phyloP scores from a whole-genome alignment of 2,888 invertebrate species.

The Drosophila paramelanica region DNA sequence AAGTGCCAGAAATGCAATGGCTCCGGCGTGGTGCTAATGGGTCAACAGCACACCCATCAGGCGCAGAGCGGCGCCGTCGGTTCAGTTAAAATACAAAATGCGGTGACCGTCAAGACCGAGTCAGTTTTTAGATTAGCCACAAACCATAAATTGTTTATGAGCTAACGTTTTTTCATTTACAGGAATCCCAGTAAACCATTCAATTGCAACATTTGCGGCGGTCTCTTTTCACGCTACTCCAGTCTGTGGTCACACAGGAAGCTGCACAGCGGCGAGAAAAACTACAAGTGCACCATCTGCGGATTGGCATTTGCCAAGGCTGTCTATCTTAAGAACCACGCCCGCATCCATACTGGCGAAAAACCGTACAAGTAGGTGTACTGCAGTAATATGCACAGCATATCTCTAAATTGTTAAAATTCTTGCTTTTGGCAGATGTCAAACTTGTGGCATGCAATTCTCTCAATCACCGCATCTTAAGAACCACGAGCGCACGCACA shows the following conservation, averaged over 20 bases:
- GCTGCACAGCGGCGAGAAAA: slow-evolving; percentile 92
- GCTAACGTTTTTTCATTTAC: slow-evolving; percentile 40
- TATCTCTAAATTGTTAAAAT: slow-evolving; percentile 9
- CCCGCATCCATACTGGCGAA: slow-evolving; percentile 93
- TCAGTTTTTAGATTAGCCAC: slow-evolving; percentile 56
- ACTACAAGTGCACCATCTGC: slow-evolving; percentile 95
- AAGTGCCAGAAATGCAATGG: slow-evolving; percentile 96
- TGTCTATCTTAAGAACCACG: slow-evolving; percentile 95
- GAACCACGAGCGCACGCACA: slow-evolving; percentile 95
- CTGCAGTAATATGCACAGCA: neutral
- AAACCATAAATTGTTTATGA: neutral
- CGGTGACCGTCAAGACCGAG: slow-evolving; percentile 82
- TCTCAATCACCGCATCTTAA: slow-evolving; percentile 95
- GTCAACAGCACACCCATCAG: slow-evolving; percentile 62
- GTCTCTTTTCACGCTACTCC: slow-evolving; percentile 92
- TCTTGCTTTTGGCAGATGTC: slow-evolving; percentile 87
- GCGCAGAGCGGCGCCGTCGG: slow-evolving; percentile 57
- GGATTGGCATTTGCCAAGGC: slow-evolving; percentile 95
- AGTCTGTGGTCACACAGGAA: slow-evolving; percentile 96
- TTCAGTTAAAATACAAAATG: slow-evolving; percentile 65
- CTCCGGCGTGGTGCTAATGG: slow-evolving; percentile 90
- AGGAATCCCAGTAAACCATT: slow-evolving; percentile 91
- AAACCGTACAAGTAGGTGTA: slow-evolving; percentile 91
- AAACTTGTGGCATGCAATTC: slow-evolving; percentile 95
- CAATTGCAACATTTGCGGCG: slow-evolving; percentile 95